A percentile compares a stretch with the other conserved stretches of the same genome.
Conservation (phyloP, 2,113 vertebrate species). For the Oxyruncus cristatus region DNA sequence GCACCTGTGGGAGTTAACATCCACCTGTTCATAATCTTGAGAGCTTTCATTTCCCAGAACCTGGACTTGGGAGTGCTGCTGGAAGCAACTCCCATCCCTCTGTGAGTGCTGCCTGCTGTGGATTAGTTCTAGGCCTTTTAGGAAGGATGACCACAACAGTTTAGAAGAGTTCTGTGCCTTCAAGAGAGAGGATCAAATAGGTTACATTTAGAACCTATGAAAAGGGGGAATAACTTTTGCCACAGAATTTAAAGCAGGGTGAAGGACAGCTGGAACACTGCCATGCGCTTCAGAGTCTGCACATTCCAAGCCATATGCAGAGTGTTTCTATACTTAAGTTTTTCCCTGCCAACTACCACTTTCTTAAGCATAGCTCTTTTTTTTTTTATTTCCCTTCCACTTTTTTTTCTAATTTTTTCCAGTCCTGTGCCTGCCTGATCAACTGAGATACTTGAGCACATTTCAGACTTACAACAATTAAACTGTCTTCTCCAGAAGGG, state of each 20-base stretch:
- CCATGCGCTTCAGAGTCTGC: too few species aligned
- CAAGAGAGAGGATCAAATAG: not conserved
- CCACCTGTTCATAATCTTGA: not conserved
- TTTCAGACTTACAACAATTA: rapidly evolving
- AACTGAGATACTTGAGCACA: not conserved
- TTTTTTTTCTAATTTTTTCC: not conserved
- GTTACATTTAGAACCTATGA: not conserved
- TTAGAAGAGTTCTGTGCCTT: too few species aligned
- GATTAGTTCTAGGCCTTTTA: rapidly evolving
- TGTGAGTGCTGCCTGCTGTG: not conserved
- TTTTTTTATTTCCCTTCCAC: too few species aligned
- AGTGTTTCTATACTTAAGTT: not conserved
- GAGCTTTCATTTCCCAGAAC: not conserved
- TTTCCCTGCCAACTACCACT: not conserved
- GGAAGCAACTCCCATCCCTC: not conserved
- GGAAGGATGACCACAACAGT: not conserved
- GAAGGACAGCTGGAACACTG: not conserved
- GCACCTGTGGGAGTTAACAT: rapidly evolving
- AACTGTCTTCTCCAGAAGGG: not conserved
- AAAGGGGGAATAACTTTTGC: not conserved
- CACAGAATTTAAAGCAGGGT: not conserved
- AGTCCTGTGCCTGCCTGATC: not conserved
- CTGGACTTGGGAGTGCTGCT: not conserved
- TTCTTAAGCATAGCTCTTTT: rapidly evolving
- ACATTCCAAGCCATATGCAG: rapidly evolving